These are phyloP conservation scores for Cephus spinipes DNA, from an alignment of 2,888 invertebrate species.

Conservation along the genomic window DNA sequence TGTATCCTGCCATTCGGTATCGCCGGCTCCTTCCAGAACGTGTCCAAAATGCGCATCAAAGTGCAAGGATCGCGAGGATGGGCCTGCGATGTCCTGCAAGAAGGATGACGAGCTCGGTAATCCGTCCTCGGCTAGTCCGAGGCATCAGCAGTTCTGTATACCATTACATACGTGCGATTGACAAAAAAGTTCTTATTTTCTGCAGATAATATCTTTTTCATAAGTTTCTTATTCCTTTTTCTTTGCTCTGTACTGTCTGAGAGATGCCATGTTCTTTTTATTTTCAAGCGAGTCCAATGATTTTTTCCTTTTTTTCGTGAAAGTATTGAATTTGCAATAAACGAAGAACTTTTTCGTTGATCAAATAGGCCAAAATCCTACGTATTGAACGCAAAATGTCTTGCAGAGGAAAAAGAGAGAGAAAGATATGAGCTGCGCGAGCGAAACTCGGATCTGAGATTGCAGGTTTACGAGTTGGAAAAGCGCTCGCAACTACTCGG, in stretches of 20 bases:
- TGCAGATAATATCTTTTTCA: conserved; percentile 30
- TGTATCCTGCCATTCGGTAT: conserved; percentile 68
- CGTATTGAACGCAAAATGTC: conserved; percentile 65
- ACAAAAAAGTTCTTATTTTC: conserved; percentile 58
- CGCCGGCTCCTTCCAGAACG: conserved; percentile 65
- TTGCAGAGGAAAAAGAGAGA: conserved; percentile 66
- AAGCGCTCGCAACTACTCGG: conserved; percentile 66
- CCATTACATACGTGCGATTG: conserved; percentile 48
- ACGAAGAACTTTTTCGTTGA: conserved; percentile 55
- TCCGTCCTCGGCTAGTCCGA: conserved; percentile 34
- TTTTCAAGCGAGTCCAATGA: no score
- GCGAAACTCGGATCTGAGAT: conserved; percentile 66
- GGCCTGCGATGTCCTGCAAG: conserved; percentile 26
- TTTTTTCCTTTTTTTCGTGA: no score
- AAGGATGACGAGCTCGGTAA: conserved; percentile 58
- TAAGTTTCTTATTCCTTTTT: no score
- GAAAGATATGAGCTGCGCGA: conserved; percentile 66
- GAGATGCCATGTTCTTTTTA: no score
- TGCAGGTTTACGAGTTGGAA: conserved; percentile 67
- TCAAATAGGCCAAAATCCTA: conserved; percentile 46
- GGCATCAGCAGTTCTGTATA: conserved; percentile 12
- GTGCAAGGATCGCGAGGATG: conserved; percentile 31
- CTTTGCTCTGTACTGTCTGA: no score
- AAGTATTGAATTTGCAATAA: conserved; percentile 40
- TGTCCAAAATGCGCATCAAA: conserved; percentile 68